Evolutionary conservation across 2,113 vertebrate species (phyloP).

Genomic region (Petaurus breviceps): DNA sequence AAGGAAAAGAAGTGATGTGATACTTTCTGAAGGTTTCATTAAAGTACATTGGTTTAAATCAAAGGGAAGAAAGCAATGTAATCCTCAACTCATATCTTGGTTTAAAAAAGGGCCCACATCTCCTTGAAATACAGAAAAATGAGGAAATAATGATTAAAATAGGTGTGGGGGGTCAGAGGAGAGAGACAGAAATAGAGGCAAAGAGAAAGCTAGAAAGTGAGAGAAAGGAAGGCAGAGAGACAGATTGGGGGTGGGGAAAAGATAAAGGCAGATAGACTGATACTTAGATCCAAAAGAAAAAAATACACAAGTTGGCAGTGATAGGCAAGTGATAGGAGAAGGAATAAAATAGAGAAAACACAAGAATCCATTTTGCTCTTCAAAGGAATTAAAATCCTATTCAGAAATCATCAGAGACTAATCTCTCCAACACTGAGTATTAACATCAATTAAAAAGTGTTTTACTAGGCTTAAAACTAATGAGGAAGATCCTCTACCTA

Average conservation of each 20-base stretch:
- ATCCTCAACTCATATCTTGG: not conserved
- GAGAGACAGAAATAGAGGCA: not conserved
- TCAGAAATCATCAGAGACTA: conserved; percentile 62
- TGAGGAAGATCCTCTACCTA: conserved; percentile 43
- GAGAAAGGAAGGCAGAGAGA: not conserved
- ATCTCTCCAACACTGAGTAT: conserved; percentile 60
- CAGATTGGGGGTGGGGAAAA: not conserved
- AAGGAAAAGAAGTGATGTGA: not conserved
- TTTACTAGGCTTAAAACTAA: conserved; percentile 58
- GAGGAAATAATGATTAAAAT: not conserved
- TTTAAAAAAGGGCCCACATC: not conserved
- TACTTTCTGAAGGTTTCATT: conserved; percentile 35
- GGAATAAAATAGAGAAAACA: not conserved
- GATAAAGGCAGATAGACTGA: not conserved
- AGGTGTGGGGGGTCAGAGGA: not conserved
- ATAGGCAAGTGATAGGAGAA: not conserved
- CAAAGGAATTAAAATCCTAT: conserved; percentile 62
- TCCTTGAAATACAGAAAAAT: too few species aligned
- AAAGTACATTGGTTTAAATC: not conserved
- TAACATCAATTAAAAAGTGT: conserved; percentile 64
- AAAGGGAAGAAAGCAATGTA: not conserved
- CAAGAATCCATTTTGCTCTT: conserved; percentile 4
- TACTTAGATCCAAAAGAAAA: not conserved
- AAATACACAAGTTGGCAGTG: not conserved
- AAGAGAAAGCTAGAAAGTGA: not conserved